A percentile compares a stretch with the other conserved stretches of the same genome.
Evolutionary conservation across 2,113 vertebrate genomes (phyloP).

Genomic region (Eulacestoma nigropectus): DNA sequence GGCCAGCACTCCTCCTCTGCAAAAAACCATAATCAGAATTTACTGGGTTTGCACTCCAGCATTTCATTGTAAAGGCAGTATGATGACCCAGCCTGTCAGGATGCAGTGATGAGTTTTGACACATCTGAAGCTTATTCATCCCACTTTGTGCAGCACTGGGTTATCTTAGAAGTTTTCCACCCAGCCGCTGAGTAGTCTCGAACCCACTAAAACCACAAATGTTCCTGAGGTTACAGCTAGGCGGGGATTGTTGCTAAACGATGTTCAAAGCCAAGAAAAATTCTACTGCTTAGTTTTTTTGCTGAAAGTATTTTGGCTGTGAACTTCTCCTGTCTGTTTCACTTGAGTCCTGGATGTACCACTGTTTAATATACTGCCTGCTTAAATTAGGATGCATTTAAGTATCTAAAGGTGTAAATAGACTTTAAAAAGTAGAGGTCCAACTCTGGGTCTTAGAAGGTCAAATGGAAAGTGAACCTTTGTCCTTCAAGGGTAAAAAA

Average conservation of each 20-base stretch:
- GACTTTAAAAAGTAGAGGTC: neutral
- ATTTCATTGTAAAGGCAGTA: neutral
- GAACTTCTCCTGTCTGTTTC: neutral
- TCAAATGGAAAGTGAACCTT: neutral
- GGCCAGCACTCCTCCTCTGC: neutral
- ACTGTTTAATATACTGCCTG: neutral
- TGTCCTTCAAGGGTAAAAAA: neutral
- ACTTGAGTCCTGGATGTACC: neutral
- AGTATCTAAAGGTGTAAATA: neutral
- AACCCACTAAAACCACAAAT: neutral
- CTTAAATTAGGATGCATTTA: neutral
- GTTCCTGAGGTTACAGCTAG: neutral
- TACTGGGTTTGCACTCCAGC: neutral
- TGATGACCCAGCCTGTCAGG: neutral
- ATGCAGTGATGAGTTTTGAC: neutral
- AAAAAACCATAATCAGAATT: neutral
- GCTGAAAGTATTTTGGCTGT: neutral
- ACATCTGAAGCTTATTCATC: neutral
- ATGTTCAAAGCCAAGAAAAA: conserved; percentile 1
- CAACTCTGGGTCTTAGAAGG: neutral
- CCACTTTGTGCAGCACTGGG: neutral
- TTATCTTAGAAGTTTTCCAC: neutral
- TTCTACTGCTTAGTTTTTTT: neutral
- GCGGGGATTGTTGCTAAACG: neutral
- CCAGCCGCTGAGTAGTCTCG: neutral